These are phyloP conservation scores for Strigamia crassipes DNA, from an alignment of 2,888 invertebrate genomes.

Conservation along the genomic window DNA sequence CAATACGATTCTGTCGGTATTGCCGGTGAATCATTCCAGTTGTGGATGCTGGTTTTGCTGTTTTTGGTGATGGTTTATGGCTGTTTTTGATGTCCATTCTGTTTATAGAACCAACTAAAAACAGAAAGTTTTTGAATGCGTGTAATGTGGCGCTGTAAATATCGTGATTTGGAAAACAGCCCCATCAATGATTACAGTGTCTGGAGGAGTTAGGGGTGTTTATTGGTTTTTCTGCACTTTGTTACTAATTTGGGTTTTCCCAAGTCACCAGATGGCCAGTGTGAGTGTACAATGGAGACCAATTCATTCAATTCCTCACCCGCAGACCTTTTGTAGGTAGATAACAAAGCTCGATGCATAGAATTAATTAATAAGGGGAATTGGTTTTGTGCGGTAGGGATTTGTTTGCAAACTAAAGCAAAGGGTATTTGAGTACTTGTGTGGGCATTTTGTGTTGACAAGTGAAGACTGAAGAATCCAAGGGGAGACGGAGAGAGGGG, in stretches of 20 bases:
- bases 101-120: no score
- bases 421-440: neutral
- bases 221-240: neutral
- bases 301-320: neutral
- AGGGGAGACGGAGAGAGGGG: neutral
- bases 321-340: neutral
- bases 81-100: no score
- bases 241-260: neutral
- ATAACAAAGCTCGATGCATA: no score
- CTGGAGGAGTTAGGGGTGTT: neutral
- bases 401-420: neutral
- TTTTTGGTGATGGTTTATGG: no score
- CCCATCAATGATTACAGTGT: neutral
- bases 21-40: no score
- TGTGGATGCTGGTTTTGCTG: no score
- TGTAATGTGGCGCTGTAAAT: no score
- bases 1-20: no score
- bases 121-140: no score
- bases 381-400: neutral
- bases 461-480: conserved; percentile 1
- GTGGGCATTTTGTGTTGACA: conserved; percentile 31
- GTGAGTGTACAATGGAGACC: neutral
- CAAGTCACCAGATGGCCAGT: conserved; percentile 17
- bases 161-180: neutral
- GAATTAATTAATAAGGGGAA: no score